Evolutionary conservation across 2,888 invertebrate species (phyloP).

Genomic region (Dasysyrphus albostriatus): DNA sequence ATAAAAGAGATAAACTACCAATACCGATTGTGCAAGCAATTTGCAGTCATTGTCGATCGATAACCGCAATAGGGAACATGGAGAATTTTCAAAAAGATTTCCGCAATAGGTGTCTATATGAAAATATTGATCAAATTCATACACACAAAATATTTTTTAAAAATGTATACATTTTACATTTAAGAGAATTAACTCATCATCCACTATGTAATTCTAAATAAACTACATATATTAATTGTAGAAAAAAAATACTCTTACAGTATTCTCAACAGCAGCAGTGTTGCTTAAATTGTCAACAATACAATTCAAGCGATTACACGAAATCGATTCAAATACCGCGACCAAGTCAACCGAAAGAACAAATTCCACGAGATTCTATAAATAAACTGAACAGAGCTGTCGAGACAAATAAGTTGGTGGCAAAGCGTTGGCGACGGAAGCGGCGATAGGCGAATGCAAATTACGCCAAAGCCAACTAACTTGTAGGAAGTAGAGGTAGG

Average conservation of each 20-base stretch:
- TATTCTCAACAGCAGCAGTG: background rate
- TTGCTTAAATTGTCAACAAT: constrained; percentile 4
- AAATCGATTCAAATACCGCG: constrained; percentile 64
- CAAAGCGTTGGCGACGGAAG: background rate
- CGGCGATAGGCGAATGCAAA: background rate
- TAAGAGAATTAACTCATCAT: too few relatives aligned
- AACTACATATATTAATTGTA: background rate
- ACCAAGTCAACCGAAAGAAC: constrained; percentile 29
- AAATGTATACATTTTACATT: too few relatives aligned
- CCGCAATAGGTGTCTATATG: too few relatives aligned
- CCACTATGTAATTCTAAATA: background rate
- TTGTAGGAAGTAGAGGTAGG: background rate
- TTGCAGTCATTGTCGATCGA: too few relatives aligned
- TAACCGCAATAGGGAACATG: too few relatives aligned
- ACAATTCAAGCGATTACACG: constrained; percentile 34
- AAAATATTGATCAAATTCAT: too few relatives aligned
- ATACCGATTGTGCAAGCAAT: too few relatives aligned
- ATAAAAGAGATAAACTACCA: too few relatives aligned
- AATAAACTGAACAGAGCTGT: background rate
- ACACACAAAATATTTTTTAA: too few relatives aligned
- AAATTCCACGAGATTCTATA: constrained; percentile 56
- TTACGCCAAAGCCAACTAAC: constrained; percentile 31
- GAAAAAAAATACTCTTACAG: background rate
- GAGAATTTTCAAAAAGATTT: too few relatives aligned
- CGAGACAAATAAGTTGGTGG: background rate